phyloP scores from a whole-genome alignment of 2,113 vertebrate genomes.

The Anolis sagrei region DNA sequence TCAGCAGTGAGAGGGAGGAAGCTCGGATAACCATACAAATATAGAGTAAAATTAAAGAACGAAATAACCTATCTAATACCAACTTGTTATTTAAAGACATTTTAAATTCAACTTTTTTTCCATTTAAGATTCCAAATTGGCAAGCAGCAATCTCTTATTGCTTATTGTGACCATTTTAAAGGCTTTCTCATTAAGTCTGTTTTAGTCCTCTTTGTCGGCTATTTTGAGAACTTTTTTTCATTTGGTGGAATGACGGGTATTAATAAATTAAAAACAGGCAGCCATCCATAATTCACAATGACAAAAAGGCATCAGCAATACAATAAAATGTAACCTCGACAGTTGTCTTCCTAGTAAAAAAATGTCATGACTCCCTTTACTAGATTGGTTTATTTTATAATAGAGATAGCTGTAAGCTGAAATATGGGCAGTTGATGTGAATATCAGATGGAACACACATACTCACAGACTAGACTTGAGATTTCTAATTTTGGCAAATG shows the following conservation, averaged over 20 bases:
- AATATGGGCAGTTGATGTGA: slow-evolving; percentile 12
- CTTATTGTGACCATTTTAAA: too few species aligned
- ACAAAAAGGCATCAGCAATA: neutral
- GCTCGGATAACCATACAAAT: neutral
- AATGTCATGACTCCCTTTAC: neutral
- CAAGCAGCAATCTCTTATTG: neutral
- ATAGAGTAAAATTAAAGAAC: neutral
- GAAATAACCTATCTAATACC: neutral
- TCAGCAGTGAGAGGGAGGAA: neutral
- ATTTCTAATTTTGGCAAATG: neutral
- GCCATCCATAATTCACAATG: neutral
- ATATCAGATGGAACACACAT: slow-evolving; percentile 22
- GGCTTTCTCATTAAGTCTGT: too few species aligned
- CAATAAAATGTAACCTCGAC: slow-evolving; percentile 1
- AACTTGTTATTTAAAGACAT: neutral
- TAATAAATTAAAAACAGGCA: neutral
- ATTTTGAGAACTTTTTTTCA: too few species aligned
- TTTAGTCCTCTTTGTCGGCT: too few species aligned
- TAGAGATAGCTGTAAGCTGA: slow-evolving; percentile 24
- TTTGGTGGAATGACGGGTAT: too few species aligned
- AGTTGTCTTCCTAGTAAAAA: slow-evolving; percentile 9
- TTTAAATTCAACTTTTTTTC: neutral
- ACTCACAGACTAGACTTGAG: slow-evolving; percentile 41
- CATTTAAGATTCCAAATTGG: neutral
- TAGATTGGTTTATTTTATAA: neutral